phyloP scores from a whole-genome alignment of 2,797 vertebrate genomes.

The Triplophysa bombifrons region DNA sequence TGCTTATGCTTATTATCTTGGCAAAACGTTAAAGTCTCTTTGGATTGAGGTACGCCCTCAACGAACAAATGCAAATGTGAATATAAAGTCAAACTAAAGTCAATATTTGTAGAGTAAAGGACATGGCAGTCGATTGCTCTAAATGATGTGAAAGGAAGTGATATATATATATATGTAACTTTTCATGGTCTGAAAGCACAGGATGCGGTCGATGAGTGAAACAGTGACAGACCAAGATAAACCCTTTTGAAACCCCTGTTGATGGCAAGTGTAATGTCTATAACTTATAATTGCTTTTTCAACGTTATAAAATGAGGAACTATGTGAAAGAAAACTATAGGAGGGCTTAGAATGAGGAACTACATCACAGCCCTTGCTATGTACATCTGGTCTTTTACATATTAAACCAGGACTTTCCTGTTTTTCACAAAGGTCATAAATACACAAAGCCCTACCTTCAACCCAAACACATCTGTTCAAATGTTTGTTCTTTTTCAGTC shows the following conservation, averaged over 20 bases:
- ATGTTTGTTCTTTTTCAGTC: not conserved
- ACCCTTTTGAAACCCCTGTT: not conserved
- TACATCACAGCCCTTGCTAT: not conserved
- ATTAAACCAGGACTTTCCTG: not conserved
- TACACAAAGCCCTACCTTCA: not conserved
- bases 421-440: not conserved
- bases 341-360: conserved; percentile 29
- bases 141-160: not conserved
- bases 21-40: no score
- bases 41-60: no score
- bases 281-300: not conserved
- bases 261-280: not conserved
- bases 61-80: no score
- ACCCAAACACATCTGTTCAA: not conserved
- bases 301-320: not conserved
- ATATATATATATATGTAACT: not conserved
- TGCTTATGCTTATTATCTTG: no score
- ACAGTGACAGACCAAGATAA: conserved; percentile 26
- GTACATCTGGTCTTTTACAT: no score
- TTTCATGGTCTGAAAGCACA: conserved; percentile 16
- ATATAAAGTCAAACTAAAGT: not conserved
- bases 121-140: not conserved
- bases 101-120: conserved; percentile 44
- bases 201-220: conserved; percentile 33
- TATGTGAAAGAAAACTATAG: not conserved